Percentiles rank a stretch among this genome's conserved stretches.
Evolutionary conservation across 2,797 vertebrate species (phyloP).

Genomic region (Thaleichthys pacificus): DNA sequence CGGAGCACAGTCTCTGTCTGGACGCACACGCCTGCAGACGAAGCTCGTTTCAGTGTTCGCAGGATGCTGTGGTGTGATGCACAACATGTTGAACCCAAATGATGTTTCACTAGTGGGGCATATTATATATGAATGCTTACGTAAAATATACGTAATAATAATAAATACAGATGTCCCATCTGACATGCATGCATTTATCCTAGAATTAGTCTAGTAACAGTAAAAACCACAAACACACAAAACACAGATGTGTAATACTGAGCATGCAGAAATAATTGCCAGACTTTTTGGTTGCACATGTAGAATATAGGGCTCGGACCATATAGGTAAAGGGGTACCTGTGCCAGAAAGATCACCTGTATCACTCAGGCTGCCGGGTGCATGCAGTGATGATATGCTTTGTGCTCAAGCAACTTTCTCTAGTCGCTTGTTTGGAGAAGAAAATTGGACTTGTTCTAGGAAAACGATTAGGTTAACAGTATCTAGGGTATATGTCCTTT

Average conservation of each 20-base stretch:
- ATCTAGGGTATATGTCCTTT: too few species aligned
- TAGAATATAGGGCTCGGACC: background rate
- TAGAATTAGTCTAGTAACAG: background rate
- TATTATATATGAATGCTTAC: too few species aligned
- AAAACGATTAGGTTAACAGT: too few species aligned
- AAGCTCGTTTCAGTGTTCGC: background rate
- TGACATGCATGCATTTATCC: background rate
- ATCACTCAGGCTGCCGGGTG: background rate
- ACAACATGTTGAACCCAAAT: too few species aligned
- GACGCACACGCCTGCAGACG: slow-evolving; percentile 57
- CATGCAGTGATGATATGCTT: background rate
- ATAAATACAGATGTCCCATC: background rate
- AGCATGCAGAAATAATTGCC: background rate
- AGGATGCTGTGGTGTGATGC: background rate
- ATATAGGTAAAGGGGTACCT: too few species aligned
- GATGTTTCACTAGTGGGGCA: too few species aligned
- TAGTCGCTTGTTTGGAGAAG: too few species aligned
- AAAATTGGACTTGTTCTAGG: too few species aligned
- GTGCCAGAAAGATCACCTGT: too few species aligned
- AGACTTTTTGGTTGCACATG: background rate
- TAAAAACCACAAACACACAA: background rate
- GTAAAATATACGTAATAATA: background rate
- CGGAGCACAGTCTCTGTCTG: slow-evolving; percentile 61
- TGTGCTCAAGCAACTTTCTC: background rate
- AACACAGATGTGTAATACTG: background rate